Evolutionary conservation across 2,113 vertebrate genomes (phyloP).

Genomic region (Otus sunia): DNA sequence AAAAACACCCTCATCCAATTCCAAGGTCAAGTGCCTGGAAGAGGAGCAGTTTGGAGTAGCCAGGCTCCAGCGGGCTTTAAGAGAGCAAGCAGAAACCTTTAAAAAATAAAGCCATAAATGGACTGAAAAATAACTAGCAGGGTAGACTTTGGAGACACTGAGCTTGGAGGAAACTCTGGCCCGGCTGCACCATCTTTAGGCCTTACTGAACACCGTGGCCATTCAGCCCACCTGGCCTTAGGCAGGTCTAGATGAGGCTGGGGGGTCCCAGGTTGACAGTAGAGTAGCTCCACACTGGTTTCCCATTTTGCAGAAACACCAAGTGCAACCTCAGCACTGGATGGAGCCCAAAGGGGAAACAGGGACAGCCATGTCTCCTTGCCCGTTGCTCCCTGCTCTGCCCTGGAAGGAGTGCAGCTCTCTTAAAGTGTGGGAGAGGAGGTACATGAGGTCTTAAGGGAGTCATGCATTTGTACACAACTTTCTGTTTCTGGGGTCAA

Average conservation of each 20-base stretch:
- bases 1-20: neutral
- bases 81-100: neutral
- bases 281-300: neutral
- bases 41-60: neutral
- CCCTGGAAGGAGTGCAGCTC: neutral
- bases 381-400: neutral
- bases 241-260: neutral
- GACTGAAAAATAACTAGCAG: neutral
- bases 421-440: neutral
- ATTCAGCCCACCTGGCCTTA: neutral
- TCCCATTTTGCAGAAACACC: neutral
- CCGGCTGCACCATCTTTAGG: neutral
- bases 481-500: neutral
- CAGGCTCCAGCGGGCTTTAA: neutral
- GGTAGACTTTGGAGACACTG: neutral
- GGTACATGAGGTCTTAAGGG: neutral
- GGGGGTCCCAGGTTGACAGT: neutral
- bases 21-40: slow-evolving; percentile 40
- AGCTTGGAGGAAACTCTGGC: neutral
- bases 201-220: neutral
- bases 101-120: neutral
- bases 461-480: neutral
- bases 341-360: accelerated
- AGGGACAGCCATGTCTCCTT: neutral
- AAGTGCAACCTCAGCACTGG: neutral